phyloP scores from a whole-genome alignment of 1,140 invertebrate species.

The Nasonia longicornis region DNA sequence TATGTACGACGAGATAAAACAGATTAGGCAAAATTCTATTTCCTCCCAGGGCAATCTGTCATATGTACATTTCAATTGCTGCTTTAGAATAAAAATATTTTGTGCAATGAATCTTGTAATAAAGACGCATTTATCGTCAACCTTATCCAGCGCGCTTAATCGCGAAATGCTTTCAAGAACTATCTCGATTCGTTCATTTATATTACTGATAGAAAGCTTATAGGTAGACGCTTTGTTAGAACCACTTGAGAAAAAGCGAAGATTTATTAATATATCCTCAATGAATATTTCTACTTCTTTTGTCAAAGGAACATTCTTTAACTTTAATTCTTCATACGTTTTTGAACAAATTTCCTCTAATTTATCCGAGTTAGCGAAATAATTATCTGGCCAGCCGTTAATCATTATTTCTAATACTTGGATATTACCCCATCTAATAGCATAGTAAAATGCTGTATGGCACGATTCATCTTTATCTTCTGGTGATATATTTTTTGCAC shows the following conservation, averaged over 20 bases:
- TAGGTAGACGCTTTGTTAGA: slow-evolving; percentile 4
- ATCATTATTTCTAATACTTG: slow-evolving; percentile 9
- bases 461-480: slow-evolving; percentile 16
- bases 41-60: slow-evolving; percentile 27
- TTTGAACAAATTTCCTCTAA: slow-evolving; percentile 29
- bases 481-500: slow-evolving; percentile 8
- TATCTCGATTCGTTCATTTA: slow-evolving; percentile 2
- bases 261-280: slow-evolving; percentile 9
- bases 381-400: slow-evolving; percentile 18
- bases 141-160: neutral
- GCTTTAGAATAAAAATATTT: slow-evolving; percentile 14
- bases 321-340: slow-evolving; percentile 16
- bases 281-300: slow-evolving; percentile 9
- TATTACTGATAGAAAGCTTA: neutral
- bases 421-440: neutral
- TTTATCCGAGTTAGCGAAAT: neutral
- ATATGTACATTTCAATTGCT: slow-evolving; percentile 20
- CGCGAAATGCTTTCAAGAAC: slow-evolving; percentile 3
- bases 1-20: slow-evolving; percentile 1
- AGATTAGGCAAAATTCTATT: slow-evolving; percentile 19
- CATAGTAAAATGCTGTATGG: slow-evolving; percentile 31
- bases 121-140: slow-evolving; percentile 5
- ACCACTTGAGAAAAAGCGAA: neutral
- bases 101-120: slow-evolving; percentile 8
- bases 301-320: neutral